Base-by-base conservation (phyloP, 2,888 invertebrate genomes). In the Luperina nickerlii region DNA sequence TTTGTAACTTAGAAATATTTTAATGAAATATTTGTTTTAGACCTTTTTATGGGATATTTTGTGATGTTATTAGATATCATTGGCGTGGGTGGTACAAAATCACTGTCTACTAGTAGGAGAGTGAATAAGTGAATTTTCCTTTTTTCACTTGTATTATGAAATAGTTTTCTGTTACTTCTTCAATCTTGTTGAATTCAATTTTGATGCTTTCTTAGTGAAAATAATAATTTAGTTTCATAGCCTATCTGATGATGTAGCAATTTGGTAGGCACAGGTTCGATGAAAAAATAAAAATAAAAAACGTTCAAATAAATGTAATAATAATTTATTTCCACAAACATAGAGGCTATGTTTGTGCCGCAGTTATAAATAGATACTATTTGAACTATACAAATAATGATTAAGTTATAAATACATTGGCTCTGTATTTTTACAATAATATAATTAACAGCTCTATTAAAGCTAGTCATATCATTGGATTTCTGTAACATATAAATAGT, bases 351-450 rank as follows among this genome's bases (percentile, higher is more conserved):
- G 95, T 95, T 95, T 95, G 95, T 86, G 82, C 75, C 90, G 89
- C 92, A 90, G 92, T 94, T 95, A 96, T 96, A 96, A 96, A 96
- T 96, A 93, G 88, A 91, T 92, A 96, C 94, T 95, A 96, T 96
- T 96, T 96, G 95, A 96, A 96, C 96, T 96, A 95, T 96, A 96
- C 96, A 96, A 96, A 96, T 96, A 96, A 96, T 96, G 96, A 96
- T 96, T 96, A 96, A 94, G 93, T 95, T 92, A 96, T 96, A 97
- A 96, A 96, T 96, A 96, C 95, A 96, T 96, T 96, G 97, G 96
- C 96, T 96, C 95, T 96, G 95, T 94, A 94, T 92, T 96, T 89
- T 95, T 95, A 96, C 94, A 96, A 95, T 95, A 96, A 95, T 92
- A 97, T 87, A 96, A 96, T 95, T 94, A 95, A 94, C 94, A 94